phyloP scores from a whole-genome alignment of 2,113 vertebrate species.

The Okapia johnstoni region DNA sequence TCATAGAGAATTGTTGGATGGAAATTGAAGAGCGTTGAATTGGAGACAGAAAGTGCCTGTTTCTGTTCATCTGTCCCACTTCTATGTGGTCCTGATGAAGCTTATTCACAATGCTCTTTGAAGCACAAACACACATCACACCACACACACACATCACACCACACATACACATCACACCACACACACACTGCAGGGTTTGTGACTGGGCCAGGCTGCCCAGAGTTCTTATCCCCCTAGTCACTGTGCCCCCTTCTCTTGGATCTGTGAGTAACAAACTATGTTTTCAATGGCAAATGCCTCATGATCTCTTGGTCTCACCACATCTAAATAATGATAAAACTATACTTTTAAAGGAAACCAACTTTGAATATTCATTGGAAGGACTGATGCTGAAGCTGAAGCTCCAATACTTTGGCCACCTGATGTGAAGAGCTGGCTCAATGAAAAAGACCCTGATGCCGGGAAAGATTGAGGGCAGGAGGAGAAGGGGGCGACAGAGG shows the following conservation, averaged over 20 bases:
- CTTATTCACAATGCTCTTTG: background rate
- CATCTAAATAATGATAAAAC: background rate
- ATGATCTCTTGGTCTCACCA: background rate
- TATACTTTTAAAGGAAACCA: background rate
- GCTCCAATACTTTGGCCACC: background rate
- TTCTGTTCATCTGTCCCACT: background rate
- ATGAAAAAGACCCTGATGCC: background rate
- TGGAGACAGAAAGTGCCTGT: background rate
- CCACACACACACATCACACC: background rate
- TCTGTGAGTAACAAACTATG: background rate
- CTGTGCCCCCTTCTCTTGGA: background rate
- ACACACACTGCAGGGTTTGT: rapidly evolving
- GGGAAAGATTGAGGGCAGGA: background rate
- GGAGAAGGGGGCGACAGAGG: rapidly evolving
- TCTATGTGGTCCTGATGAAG: background rate
- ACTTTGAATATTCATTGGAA: background rate
- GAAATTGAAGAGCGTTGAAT: background rate
- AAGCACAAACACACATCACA: background rate
- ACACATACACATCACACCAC: background rate
- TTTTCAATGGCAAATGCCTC: background rate
- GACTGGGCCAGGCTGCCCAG: background rate
- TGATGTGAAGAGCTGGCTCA: background rate
- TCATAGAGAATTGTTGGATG: background rate
- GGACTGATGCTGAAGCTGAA: background rate
- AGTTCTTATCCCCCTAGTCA: background rate